Evolutionary conservation across 37 sponge, comb jelly and placozoan genomes (phyloP).

Genomic region (Beroe forskalii): DNA sequence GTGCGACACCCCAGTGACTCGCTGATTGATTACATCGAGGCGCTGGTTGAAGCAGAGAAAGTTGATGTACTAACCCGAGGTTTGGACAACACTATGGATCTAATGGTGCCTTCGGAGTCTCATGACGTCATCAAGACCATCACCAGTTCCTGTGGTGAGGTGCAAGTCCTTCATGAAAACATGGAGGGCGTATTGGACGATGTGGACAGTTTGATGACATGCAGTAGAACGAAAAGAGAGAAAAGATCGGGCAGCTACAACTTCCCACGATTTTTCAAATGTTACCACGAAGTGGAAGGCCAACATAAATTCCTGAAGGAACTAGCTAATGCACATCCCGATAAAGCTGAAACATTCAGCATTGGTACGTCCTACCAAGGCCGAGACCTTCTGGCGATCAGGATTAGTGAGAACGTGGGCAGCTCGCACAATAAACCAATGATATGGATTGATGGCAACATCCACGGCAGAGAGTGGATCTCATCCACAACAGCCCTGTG

Average conservation of each 20-base stretch:
- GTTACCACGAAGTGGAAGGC: constrained; percentile 27
- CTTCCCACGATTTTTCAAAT: not conserved
- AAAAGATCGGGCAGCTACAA: not conserved
- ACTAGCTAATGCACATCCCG: constrained; percentile 3
- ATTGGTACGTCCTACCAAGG: constrained; percentile 27
- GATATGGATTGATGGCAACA: constrained; percentile 46
- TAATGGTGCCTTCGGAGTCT: not conserved
- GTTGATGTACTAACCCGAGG: not conserved
- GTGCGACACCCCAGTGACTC: too few species aligned
- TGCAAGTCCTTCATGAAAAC: not conserved
- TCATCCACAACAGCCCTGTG: constrained; percentile 32
- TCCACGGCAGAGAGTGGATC: constrained; percentile 46
- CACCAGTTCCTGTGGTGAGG: not conserved
- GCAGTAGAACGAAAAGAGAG: not conserved
- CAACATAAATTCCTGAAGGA: not conserved
- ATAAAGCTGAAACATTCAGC: constrained; percentile 59
- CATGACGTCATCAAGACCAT: not conserved
- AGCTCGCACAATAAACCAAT: constrained; percentile 30
- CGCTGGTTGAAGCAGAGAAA: not conserved
- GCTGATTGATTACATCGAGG: not conserved
- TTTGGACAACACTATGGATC: not conserved
- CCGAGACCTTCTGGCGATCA: constrained; percentile 7
- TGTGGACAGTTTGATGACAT: not conserved
- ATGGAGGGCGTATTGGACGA: not conserved
- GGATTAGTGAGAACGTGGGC: constrained; percentile 41